phyloP scores from a whole-genome alignment of 2,113 vertebrate genomes.

The Archocentrus centrarchus region DNA sequence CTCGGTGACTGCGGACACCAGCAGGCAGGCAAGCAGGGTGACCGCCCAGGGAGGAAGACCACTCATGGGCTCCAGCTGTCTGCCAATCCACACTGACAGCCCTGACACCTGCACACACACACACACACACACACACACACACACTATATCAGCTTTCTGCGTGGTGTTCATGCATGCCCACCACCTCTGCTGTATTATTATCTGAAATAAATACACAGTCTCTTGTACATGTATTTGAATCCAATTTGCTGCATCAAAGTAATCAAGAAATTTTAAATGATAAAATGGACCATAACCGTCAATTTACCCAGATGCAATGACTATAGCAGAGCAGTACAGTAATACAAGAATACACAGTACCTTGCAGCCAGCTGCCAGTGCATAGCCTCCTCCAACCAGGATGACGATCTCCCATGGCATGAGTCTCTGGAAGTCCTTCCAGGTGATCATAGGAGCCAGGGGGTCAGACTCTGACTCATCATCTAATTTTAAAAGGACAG shows the following conservation, averaged over 20 bases:
- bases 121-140: not conserved
- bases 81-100: conserved; percentile 95
- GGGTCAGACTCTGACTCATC: conserved; percentile 70
- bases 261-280: not conserved
- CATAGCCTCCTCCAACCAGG: conserved; percentile 97
- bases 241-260: not conserved
- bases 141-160: not conserved
- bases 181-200: not conserved
- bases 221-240: not conserved
- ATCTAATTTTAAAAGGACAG: conserved; percentile 22
- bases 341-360: conserved; percentile 66
- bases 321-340: not conserved
- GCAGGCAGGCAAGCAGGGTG: conserved; percentile 92
- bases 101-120: conserved; percentile 83
- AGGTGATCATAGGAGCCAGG: conserved; percentile 92
- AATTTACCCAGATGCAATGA: not conserved
- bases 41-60: conserved; percentile 94
- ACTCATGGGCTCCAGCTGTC: conserved; percentile 94
- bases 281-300: not conserved
- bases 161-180: not conserved
- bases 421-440: conserved; percentile 98
- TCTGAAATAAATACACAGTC: not conserved
- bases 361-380: conserved; percentile 97
- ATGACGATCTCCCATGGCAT: conserved; percentile 99
- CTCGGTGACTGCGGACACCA: conserved; percentile 95